phyloP scores from a whole-genome alignment of 2,797 vertebrate species.

The Petrocephalus sullivani region DNA sequence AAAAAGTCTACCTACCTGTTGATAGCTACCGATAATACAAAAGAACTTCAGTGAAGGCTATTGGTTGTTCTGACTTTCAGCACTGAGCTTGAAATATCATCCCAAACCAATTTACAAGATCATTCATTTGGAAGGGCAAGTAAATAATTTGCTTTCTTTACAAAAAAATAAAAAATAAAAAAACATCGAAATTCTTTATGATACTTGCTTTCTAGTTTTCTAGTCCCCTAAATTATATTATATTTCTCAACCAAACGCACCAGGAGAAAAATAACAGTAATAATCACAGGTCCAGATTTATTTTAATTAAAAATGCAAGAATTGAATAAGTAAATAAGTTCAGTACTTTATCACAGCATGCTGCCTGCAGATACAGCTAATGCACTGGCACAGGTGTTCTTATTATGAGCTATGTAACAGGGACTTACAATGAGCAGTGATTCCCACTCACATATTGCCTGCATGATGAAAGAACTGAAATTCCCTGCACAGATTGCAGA shows the following conservation, averaged over 20 bases:
- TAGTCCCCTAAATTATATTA: neutral
- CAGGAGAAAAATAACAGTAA: neutral
- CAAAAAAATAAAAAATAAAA: neutral
- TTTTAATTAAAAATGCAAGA: neutral
- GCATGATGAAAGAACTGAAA: neutral
- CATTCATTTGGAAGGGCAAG: neutral
- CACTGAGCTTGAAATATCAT: neutral
- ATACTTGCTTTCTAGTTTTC: neutral
- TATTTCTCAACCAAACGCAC: neutral
- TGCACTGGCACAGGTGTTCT: no score
- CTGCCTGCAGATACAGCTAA: neutral
- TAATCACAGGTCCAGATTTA: neutral
- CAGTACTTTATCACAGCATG: neutral
- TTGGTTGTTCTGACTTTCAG: no score
- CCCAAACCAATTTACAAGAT: neutral
- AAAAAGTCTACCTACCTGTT: no score
- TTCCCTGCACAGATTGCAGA: neutral
- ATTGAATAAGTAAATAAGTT: neutral
- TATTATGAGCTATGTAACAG: neutral
- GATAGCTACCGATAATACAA: no score
- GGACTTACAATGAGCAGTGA: neutral
- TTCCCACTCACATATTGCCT: neutral
- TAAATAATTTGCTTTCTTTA: neutral
- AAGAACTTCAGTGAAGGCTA: no score
- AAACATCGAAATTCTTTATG: neutral